Base-by-base conservation (phyloP, 2,113 vertebrate genomes). In the Hylia prasina region DNA sequence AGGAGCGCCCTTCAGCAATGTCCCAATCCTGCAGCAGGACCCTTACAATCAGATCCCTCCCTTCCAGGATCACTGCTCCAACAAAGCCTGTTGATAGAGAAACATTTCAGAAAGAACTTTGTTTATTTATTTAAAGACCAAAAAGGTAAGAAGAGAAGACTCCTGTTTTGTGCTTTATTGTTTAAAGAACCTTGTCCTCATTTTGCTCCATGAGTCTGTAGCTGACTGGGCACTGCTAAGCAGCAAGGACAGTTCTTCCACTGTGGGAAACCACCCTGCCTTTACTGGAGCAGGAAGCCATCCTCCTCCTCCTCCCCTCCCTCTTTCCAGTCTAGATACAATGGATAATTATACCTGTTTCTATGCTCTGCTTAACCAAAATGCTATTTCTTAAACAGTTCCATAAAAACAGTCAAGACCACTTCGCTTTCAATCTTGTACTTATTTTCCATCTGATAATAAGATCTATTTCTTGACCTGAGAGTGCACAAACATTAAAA, bases 301-400 rank as follows among this genome's bases (percentile, higher is more conserved):
- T 66, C 54, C n/a, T 82, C 68, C 79, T 78, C 80, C 82, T 64
- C 61, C 45, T 56, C 31, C 31, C 22, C 16, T 51, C 15, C 68
- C 73, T 57, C 71, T 78, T 97, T 90, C 82, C 57, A 94, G 80
- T 89, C 82, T 83, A 94, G 79, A 96, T 95, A 89, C 44, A 50
- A 93, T 75, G 78, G 45, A 39, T 84, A 87, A 90, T 95, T 95
- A 84, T 78, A 94, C 64, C 75, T 86, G 54, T 86, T 96, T 96
- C 77, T 56, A 90, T 87, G 73, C 76, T 87, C 44, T 77, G 79
- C 90, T 89, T 93, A 95, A 35, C 16, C 89, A 64, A 95, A 94
- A 39, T 68, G 35, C 39, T 80, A 70, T 94, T 95, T 93, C 90
- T 95, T 92, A 71, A 96, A 91, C 82, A 96, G 87, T 87, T 95